Evolutionary conservation across 2,888 invertebrate genomes (phyloP).

Genomic region (Leucophenga montana): DNA sequence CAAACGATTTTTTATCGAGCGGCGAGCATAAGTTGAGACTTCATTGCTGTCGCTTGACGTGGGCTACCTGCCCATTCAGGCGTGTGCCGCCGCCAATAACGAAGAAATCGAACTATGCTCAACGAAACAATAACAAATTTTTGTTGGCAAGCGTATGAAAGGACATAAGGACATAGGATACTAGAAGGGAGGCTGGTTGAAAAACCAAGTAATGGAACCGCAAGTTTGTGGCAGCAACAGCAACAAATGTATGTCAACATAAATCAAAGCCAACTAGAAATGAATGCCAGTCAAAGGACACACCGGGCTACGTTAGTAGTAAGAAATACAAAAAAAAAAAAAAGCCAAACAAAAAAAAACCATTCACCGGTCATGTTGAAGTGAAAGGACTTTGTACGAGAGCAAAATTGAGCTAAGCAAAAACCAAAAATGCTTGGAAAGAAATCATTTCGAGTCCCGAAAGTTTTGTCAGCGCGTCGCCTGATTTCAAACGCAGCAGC

Average conservation of each 20-base stretch:
- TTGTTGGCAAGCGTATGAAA: background rate
- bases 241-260: conserved; percentile 63
- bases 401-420: conserved; percentile 15
- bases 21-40: conserved; percentile 33
- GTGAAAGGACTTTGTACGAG: conserved; percentile 11
- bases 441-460: conserved; percentile 65
- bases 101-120: conserved; percentile 7
- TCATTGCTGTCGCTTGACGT: background rate
- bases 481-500: conserved; percentile 15
- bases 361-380: background rate
- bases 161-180: background rate
- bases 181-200: background rate
- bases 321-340: conserved; percentile 18
- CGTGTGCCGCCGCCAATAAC: conserved; percentile 39
- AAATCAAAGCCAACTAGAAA: conserved; percentile 58
- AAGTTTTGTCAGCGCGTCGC: conserved; percentile 49
- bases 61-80: conserved; percentile 57
- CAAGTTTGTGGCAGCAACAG: conserved; percentile 32
- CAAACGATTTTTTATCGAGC: conserved; percentile 39
- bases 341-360: conserved; percentile 28
- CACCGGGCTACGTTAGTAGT: conserved; percentile 26
- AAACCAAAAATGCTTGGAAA: conserved; percentile 44
- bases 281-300: conserved; percentile 25
- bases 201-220: conserved; percentile 13
- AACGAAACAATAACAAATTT: conserved; percentile 6